A percentile compares a stretch with the other conserved stretches of the same genome.
phyloP scores from a whole-genome alignment of 2,888 invertebrate genomes.

The Drosophila lacicola region DNA sequence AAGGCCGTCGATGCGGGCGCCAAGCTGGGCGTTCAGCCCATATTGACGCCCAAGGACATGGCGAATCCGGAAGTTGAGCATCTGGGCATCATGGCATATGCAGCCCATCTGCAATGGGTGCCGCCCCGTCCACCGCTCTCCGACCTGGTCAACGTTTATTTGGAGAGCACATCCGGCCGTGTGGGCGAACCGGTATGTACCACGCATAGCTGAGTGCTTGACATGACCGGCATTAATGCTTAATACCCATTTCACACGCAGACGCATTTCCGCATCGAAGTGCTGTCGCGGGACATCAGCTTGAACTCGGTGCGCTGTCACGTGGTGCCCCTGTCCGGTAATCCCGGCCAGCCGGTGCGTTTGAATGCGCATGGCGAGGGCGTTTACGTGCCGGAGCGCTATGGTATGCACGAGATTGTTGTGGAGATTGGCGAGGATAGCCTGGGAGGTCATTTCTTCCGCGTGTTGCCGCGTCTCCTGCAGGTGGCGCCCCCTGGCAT shows the following conservation, averaged over 20 bases:
- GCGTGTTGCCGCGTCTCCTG: conserved; percentile 94
- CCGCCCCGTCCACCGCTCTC: conserved; percentile 93
- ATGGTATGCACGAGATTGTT: conserved; percentile 95
- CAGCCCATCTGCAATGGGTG: conserved; percentile 95
- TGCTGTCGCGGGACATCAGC: conserved; percentile 89
- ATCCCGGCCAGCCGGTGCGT: conserved; percentile 86
- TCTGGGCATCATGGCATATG: conserved; percentile 98
- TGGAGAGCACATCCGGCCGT: conserved; percentile 93
- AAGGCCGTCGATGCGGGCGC: conserved; percentile 91
- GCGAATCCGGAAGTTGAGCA: conserved; percentile 97
- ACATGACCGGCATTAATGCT: conserved; percentile 44
- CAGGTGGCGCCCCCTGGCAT: conserved; percentile 96
- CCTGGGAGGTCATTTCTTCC: conserved; percentile 90
- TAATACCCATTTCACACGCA: conserved; percentile 84
- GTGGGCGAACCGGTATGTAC: conserved; percentile 92
- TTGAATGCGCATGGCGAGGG: conserved; percentile 91
- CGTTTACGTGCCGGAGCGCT: conserved; percentile 93
- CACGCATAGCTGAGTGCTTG: neutral
- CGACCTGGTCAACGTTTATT: conserved; percentile 91
- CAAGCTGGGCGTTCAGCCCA: conserved; percentile 92
- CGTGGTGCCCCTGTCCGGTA: conserved; percentile 91
- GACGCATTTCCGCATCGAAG: conserved; percentile 92
- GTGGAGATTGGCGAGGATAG: conserved; percentile 88
- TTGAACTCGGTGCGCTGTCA: conserved; percentile 90
- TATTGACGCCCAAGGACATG: conserved; percentile 97